phyloP scores from a whole-genome alignment of 1,140 invertebrate species.

The Lepidurus packardi region DNA sequence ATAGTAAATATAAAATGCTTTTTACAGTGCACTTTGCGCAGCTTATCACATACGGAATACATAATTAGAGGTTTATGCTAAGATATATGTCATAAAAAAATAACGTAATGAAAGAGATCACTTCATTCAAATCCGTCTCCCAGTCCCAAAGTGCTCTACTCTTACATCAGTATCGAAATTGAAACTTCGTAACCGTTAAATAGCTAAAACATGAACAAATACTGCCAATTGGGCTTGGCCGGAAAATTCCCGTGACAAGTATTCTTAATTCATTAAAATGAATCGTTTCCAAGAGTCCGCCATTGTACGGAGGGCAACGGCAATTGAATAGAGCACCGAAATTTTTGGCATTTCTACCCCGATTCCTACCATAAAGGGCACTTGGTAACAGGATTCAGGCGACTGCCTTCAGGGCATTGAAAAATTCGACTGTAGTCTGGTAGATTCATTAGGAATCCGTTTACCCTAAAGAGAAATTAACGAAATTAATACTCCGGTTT shows the following conservation, averaged over 20 bases:
- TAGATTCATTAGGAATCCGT: slow-evolving; percentile 54
- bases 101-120: not conserved
- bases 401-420: slow-evolving; percentile 47
- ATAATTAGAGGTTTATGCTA: not conserved
- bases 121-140: too few relatives aligned
- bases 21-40: not conserved
- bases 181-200: too few relatives aligned
- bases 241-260: too few relatives aligned
- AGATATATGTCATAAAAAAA: not conserved
- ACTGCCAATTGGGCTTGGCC: too few relatives aligned
- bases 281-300: too few relatives aligned
- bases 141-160: too few relatives aligned
- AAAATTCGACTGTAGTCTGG: slow-evolving; percentile 51
- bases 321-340: too few relatives aligned
- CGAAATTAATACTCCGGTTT: not conserved
- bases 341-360: too few relatives aligned
- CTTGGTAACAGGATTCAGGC: slow-evolving; percentile 54
- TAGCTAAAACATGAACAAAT: too few relatives aligned
- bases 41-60: not conserved
- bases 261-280: too few relatives aligned
- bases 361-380: slow-evolving; percentile 50
- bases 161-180: too few relatives aligned
- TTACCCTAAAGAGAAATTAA: slow-evolving; percentile 43
- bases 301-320: too few relatives aligned
- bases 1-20: not conserved